phyloP scores from a whole-genome alignment of 2,797 vertebrate genomes.

The Rhinophrynus dorsalis region DNA sequence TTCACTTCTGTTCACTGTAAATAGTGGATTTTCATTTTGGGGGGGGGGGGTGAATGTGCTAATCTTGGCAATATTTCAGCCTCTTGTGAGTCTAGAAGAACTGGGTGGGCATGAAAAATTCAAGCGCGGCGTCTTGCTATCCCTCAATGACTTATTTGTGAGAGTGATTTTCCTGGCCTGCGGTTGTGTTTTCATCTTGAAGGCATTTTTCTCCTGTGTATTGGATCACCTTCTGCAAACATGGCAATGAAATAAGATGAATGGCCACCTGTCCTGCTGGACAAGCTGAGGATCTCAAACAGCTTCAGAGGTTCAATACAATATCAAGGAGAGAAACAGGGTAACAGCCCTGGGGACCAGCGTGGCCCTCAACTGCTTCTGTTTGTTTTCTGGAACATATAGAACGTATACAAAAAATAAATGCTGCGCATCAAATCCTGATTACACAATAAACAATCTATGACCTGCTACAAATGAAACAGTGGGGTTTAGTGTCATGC shows the following conservation, averaged over 20 bases:
- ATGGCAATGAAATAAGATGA: background rate
- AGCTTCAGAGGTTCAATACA: no score
- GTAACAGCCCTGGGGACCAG: no score
- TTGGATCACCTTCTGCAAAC: constrained; percentile 4
- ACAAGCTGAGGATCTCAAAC: background rate
- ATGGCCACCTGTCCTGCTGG: constrained; percentile 6
- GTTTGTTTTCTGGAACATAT: no score
- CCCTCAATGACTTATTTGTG: constrained; percentile 27
- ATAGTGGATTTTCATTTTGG: constrained; percentile 3
- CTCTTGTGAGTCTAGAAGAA: background rate
- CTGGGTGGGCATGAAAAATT: constrained; percentile 19
- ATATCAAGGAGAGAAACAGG: background rate
- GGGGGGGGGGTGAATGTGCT: background rate
- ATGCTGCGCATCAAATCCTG: no score
- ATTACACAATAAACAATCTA: no score
- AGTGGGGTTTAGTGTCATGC: no score
- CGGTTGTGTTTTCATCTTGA: background rate
- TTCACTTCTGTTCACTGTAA: background rate
- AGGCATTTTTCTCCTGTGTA: constrained; percentile 17
- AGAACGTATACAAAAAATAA: no score
- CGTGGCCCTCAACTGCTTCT: no score
- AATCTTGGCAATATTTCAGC: constrained; percentile 4
- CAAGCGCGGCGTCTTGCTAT: background rate
- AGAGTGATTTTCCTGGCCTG: background rate
- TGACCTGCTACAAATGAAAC: no score